These are phyloP conservation scores for Ernsta delagoae DNA, from an alignment of 2,888 invertebrate species.

Conservation along the genomic window DNA sequence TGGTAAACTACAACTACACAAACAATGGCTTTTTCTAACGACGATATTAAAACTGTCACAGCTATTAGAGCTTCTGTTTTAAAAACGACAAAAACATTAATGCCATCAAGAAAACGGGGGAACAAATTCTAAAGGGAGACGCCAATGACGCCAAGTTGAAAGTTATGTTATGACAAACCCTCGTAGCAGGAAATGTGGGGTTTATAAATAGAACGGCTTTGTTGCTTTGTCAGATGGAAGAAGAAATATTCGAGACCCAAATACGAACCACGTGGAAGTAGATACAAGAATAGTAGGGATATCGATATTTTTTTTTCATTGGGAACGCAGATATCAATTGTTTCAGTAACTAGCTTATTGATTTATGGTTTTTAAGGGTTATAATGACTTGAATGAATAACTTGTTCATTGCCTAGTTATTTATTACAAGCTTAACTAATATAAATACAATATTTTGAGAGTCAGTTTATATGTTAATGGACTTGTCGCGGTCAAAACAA, in stretches of 20 bases:
- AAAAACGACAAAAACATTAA: slow-evolving; percentile 11
- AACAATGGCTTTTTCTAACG: neutral
- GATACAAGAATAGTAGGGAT: neutral
- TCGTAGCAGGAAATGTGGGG: slow-evolving; percentile 37
- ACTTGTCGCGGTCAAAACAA: too few species aligned
- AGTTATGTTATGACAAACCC: slow-evolving; percentile 27
- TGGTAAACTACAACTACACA: neutral
- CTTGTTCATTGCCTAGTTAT: too few species aligned
- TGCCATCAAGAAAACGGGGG: neutral
- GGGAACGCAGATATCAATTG: too few species aligned
- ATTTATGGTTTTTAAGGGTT: too few species aligned
- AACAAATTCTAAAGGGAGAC: slow-evolving; percentile 16
- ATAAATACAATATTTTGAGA: too few species aligned
- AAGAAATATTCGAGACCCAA: neutral
- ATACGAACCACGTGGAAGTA: neutral
- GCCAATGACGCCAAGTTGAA: slow-evolving; percentile 32
- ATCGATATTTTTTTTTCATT: too few species aligned
- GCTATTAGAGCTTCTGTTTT: slow-evolving; percentile 12
- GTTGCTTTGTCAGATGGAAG: slow-evolving; percentile 35
- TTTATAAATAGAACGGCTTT: slow-evolving; percentile 36
- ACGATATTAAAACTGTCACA: neutral
- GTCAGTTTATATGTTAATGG: too few species aligned
- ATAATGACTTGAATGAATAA: too few species aligned
- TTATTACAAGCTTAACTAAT: too few species aligned
- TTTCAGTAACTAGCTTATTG: too few species aligned